Evolutionary conservation across 2,113 vertebrate genomes (phyloP), one percentile per base, ranked within the genome.

Genomic region (Catharus fuscescens): DNA sequence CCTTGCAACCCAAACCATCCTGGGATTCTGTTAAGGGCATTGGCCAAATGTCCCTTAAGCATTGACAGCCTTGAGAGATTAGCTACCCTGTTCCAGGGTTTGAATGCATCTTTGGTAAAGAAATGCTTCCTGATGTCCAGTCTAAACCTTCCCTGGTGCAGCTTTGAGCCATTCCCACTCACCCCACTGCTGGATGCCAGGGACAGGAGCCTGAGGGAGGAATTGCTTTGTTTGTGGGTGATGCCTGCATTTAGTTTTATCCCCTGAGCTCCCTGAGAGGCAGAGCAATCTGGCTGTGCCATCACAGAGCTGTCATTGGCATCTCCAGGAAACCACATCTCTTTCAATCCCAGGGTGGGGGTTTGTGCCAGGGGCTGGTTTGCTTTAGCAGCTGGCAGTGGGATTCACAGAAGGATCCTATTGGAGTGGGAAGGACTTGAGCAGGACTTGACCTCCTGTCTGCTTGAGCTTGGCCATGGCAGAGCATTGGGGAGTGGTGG

Each of bases 381-480:
- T 53, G 26, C 10, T 60, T 38, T 60, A 52, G 52, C 67, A 60
- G 44, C 48, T 66, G 36, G 45, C 0, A 1, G 8, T 45, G 57
- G 40, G 36, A 26, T 57, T 5, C 52, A 11, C 21, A 10, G 61
- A 24, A 64, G 48, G 62, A 26, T 47, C 19, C 26, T 2, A 1
- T 23, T 0, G 0, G 0, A 64, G 48, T 3, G 32, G 42, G 38
- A 71, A 50, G 44, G 4, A 34, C 10, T 31, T 5, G 26, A 53
- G 18, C 44, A 60, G 57, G 67, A 18, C 44, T 64, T 38, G 15
- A 0, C 9, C 50, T 86, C 19, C 47, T 74, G 60, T 9, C 40
- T 73, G 47, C 34, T 34, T 19, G 38, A 31, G n/a, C 8, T 50
- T 47, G 72, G 36, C 59, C 1, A 0, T 29, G 47, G 14, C n/a